Conservation (phyloP, 2,888 invertebrate genomes). For the Fragum whitleyi region DNA sequence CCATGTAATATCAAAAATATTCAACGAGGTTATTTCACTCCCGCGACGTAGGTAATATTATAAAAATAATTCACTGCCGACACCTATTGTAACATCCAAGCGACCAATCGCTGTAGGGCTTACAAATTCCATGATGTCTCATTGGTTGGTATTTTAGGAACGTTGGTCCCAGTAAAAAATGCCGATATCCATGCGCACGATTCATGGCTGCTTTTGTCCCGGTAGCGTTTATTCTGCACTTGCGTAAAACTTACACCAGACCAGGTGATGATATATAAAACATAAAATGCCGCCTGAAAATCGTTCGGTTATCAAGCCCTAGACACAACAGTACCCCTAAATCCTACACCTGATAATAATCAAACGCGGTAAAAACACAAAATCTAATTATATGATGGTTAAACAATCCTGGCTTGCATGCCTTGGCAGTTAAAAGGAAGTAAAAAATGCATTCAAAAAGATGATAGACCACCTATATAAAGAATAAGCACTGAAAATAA, state of each 20-base stretch:
- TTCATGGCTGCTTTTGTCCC: neutral
- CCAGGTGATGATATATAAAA: conserved; percentile 18
- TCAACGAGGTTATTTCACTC: too few species aligned
- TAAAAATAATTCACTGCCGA: too few species aligned
- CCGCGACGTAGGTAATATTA: too few species aligned
- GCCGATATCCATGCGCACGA: too few species aligned
- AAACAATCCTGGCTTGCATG: conserved; percentile 12
- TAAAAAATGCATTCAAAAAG: neutral
- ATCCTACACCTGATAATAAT: conserved; percentile 12
- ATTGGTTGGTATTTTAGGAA: too few species aligned
- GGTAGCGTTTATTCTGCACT: conserved; percentile 10
- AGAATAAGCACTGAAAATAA: too few species aligned
- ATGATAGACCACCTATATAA: too few species aligned
- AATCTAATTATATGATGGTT: conserved; percentile 22
- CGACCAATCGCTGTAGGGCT: too few species aligned
- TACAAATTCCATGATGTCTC: too few species aligned
- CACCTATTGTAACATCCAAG: too few species aligned
- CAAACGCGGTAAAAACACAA: conserved; percentile 12
- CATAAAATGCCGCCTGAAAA: conserved; percentile 23
- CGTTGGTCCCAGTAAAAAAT: too few species aligned
- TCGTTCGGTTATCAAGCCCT: conserved; percentile 2
- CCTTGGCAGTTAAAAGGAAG: neutral
- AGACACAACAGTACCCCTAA: conserved; percentile 22
- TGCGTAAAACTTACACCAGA: conserved; percentile 1
- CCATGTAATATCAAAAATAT: too few species aligned